These are phyloP conservation scores for Lepidocyrtinus sp. DNA, from an alignment of 2,888 invertebrate genomes.

Conservation along the genomic window DNA sequence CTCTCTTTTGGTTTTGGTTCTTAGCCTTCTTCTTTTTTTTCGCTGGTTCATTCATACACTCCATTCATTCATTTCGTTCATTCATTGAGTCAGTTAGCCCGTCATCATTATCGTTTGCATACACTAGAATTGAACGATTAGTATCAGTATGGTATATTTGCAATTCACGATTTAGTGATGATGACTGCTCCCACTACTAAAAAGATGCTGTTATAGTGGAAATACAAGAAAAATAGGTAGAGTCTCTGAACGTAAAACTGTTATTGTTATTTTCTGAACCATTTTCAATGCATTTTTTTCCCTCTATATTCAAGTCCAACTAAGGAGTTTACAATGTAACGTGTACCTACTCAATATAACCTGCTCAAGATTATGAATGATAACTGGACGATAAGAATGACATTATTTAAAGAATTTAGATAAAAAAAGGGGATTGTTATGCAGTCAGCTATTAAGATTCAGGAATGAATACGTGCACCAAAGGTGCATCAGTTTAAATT, in stretches of 20 bases:
- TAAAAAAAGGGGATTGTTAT: too few relatives aligned
- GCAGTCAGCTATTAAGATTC: too few relatives aligned
- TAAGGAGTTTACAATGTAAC: background rate
- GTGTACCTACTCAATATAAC: too few relatives aligned
- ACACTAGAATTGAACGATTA: background rate
- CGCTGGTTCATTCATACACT: constrained; percentile 16
- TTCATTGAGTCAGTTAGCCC: background rate
- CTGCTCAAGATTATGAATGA: constrained; percentile 1
- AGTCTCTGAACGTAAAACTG: background rate
- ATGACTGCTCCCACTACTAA: background rate
- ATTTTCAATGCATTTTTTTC: constrained; percentile 8
- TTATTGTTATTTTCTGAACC: constrained; percentile 11
- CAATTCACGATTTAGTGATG: constrained; percentile 33
- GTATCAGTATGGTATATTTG: too few relatives aligned
- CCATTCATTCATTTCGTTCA: constrained; percentile 43
- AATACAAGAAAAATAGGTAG: background rate
- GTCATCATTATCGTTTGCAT: constrained; percentile 44
- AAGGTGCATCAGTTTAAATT: too few relatives aligned
- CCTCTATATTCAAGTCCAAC: too few relatives aligned
- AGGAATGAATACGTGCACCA: too few relatives aligned
- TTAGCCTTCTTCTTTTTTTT: background rate
- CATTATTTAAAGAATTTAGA: constrained; percentile 11
- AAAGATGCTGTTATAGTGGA: background rate
- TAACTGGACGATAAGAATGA: constrained; percentile 2
- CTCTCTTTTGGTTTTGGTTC: too few relatives aligned